phyloP scores from a whole-genome alignment of 35 echinoderm and acorn worm species.

The Ophioderma brevispina region DNA sequence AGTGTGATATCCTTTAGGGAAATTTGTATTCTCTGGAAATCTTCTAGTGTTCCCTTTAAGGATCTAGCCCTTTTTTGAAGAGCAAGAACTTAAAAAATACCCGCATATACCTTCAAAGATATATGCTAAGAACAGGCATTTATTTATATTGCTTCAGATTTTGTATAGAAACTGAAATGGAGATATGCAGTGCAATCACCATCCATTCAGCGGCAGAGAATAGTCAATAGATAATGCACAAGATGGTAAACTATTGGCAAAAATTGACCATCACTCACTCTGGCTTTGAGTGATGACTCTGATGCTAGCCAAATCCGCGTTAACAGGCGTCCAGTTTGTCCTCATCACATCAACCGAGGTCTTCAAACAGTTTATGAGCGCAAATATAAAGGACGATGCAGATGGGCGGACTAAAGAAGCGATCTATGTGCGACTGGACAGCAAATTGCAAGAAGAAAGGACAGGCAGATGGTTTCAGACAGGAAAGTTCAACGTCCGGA shows the following conservation, averaged over 20 bases:
- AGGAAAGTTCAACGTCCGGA: slow-evolving; percentile 12
- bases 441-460: slow-evolving; percentile 27
- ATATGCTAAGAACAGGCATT: too few relatives aligned
- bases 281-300: slow-evolving; percentile 43
- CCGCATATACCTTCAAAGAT: too few relatives aligned
- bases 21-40: too few relatives aligned
- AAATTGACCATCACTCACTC: slow-evolving; percentile 24
- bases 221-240: background rate
- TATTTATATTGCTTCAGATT: too few relatives aligned
- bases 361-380: background rate
- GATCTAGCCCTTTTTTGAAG: too few relatives aligned
- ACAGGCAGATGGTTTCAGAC: slow-evolving; percentile 8
- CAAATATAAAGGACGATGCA: slow-evolving; percentile 14
- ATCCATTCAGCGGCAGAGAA: background rate
- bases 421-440: slow-evolving; percentile 41
- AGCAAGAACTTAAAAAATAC: too few relatives aligned
- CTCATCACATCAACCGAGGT: slow-evolving; percentile 31
- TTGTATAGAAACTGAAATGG: slow-evolving; percentile 28
- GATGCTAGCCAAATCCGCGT: slow-evolving; percentile 58
- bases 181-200: background rate
- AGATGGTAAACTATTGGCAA: slow-evolving; percentile 35
- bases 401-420: slow-evolving; percentile 1
- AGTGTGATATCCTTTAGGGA: too few relatives aligned
- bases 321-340: slow-evolving; percentile 22
- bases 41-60: too few relatives aligned